These are phyloP conservation scores for Salvelinus sp. DNA, from an alignment of 2,113 vertebrate genomes.

Conservation along the genomic window DNA sequence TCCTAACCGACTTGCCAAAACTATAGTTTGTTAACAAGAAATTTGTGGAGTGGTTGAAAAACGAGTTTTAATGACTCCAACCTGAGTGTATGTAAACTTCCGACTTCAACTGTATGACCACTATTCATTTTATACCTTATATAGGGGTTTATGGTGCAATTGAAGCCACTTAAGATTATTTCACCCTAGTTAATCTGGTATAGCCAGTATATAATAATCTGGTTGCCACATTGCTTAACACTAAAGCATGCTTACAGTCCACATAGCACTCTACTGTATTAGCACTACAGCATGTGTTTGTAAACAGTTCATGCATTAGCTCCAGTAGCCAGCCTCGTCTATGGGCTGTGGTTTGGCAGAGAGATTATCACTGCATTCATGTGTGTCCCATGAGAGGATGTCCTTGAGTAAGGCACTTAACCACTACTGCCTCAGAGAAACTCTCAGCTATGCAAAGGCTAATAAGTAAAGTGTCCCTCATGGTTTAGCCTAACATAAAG, in stretches of 20 bases:
- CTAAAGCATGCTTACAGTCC: constrained; percentile 52
- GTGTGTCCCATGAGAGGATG: constrained; percentile 60
- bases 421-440: constrained; percentile 63
- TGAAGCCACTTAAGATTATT: not conserved
- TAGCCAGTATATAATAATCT: not conserved
- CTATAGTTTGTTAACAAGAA: no score
- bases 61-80: no score
- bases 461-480: constrained; percentile 18
- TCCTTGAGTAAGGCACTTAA: constrained; percentile 73
- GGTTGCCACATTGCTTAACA: not conserved
- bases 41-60: no score
- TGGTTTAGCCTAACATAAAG: no score
- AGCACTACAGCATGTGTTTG: not conserved
- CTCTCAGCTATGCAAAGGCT: constrained; percentile 32
- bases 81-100: no score
- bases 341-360: constrained; percentile 43
- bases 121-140: not conserved
- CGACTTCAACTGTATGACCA: not conserved
- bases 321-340: constrained; percentile 36
- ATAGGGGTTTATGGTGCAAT: not conserved
- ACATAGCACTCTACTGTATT: constrained; percentile 11
- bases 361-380: constrained; percentile 68
- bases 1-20: no score
- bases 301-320: constrained; percentile 49
- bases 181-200: not conserved